Percentiles rank a stretch among this genome's conserved stretches.
Conservation (phyloP, 1,140 invertebrate species). For the silkworm (Bombyx mori) region DNA sequence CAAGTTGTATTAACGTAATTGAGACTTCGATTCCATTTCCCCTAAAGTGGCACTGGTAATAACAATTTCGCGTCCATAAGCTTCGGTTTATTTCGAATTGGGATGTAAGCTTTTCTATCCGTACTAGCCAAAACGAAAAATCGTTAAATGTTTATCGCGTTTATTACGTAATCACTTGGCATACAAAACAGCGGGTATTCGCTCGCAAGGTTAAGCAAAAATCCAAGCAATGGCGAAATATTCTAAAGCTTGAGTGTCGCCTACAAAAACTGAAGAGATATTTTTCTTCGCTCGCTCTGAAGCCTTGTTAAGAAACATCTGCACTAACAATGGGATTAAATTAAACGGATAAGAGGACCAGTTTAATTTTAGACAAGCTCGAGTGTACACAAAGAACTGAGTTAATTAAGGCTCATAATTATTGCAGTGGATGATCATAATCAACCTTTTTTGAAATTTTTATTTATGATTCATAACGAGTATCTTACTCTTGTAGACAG, state of each 20-base stretch:
- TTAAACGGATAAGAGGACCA: conserved; percentile 25
- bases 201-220: background rate
- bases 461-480: no score
- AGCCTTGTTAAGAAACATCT: conserved; percentile 37
- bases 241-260: background rate
- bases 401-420: conserved; percentile 3
- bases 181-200: no score
- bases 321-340: conserved; percentile 39
- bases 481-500: no score
- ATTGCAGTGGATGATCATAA: background rate
- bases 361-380: background rate
- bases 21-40: no score
- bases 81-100: conserved; percentile 12
- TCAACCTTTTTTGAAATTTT: no score
- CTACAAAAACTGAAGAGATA: conserved; percentile 1
- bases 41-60: no score
- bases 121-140: no score
- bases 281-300: conserved; percentile 15
- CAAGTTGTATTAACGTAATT: no score
- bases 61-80: no score
- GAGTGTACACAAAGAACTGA: background rate
- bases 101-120: conserved; percentile 1
- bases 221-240: background rate
- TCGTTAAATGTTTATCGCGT: no score
- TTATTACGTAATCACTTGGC: no score